Percentiles rank a stretch among this genome's conserved stretches.
These are phyloP conservation scores for Noturus placidus DNA, from an alignment of 2,113 vertebrate genomes.

Conservation along the genomic window DNA sequence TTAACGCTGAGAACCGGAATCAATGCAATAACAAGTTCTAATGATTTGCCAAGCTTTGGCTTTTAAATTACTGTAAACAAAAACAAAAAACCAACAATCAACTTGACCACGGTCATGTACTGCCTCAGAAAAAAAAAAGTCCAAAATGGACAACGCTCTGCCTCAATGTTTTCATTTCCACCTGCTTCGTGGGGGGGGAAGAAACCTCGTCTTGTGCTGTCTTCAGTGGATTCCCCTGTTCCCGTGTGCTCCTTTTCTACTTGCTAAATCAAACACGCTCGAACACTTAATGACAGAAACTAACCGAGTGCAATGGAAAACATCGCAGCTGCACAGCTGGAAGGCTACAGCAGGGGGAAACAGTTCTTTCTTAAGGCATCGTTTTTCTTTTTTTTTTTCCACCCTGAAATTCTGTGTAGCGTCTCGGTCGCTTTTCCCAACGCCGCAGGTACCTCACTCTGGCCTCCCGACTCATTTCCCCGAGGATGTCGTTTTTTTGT, in stretches of 20 bases:
- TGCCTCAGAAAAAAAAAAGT: conserved; percentile 17
- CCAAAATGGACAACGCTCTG: conserved; percentile 11
- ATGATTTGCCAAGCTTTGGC: conserved; percentile 35
- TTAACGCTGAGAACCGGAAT: conserved; percentile 21
- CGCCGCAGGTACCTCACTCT: neutral
- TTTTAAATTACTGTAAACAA: neutral
- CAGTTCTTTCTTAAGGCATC: conserved; percentile 14
- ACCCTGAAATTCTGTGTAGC: conserved; percentile 27
- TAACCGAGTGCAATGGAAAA: neutral
- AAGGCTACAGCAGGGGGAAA: neutral
- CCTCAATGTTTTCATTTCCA: conserved; percentile 37
- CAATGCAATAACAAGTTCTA: conserved; percentile 43
- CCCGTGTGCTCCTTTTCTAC: conserved; percentile 22
- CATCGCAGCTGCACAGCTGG: neutral
- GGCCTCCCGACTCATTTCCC: neutral
- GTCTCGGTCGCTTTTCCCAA: neutral
- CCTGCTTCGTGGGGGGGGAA: neutral
- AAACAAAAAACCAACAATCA: conserved; percentile 10
- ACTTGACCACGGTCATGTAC: conserved; percentile 7
- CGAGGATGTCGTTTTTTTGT: neutral
- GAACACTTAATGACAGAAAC: conserved; percentile 13
- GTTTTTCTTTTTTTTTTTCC: neutral
- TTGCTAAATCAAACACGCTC: conserved; percentile 14
- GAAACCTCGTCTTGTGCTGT: neutral
- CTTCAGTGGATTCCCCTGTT: conserved; percentile 22